Conservation (phyloP, 2,888 invertebrate species). For the Falcaria lacertinaria region DNA sequence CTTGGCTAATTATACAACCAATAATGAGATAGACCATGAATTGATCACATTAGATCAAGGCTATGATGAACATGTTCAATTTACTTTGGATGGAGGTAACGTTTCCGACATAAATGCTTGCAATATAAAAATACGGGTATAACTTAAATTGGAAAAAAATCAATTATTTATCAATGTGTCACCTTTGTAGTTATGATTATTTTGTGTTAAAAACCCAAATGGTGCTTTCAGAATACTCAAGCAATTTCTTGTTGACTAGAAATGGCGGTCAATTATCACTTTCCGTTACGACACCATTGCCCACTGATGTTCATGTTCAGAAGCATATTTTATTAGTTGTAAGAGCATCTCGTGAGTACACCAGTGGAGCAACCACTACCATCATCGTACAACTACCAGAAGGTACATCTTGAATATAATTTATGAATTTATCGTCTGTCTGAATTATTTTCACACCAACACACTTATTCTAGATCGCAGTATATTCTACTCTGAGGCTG, state of each 20-base stretch:
- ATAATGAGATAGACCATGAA: conserved; percentile 33
- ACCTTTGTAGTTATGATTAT: no score
- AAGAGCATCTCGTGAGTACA: conserved; percentile 48
- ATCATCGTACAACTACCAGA: conserved; percentile 55
- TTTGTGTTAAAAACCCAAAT: no score
- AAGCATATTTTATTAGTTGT: conserved; percentile 46
- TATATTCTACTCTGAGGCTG: no score
- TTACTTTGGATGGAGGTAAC: conserved; percentile 57
- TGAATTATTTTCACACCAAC: no score
- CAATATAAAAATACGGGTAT: no score
- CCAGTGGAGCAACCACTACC: conserved; percentile 53
- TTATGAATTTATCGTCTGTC: no score
- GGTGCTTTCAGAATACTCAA: conserved; percentile 38
- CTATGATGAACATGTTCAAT: conserved; percentile 47
- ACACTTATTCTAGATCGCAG: no score
- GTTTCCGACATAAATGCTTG: no score
- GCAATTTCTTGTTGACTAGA: conserved; percentile 31
- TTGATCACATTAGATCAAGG: conserved; percentile 50
- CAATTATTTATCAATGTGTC: no score
- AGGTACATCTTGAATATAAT: conserved; percentile 32
- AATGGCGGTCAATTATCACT: conserved; percentile 36
- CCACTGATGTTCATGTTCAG: conserved; percentile 27
- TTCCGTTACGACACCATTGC: conserved; percentile 29
- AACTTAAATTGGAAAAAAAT: no score
- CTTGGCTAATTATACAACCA: conserved; percentile 52